A percentile compares a stretch with the other conserved stretches of the same genome.
phyloP scores from a whole-genome alignment of 2,888 invertebrate genomes.

The Tetramorium bicarinatum region DNA sequence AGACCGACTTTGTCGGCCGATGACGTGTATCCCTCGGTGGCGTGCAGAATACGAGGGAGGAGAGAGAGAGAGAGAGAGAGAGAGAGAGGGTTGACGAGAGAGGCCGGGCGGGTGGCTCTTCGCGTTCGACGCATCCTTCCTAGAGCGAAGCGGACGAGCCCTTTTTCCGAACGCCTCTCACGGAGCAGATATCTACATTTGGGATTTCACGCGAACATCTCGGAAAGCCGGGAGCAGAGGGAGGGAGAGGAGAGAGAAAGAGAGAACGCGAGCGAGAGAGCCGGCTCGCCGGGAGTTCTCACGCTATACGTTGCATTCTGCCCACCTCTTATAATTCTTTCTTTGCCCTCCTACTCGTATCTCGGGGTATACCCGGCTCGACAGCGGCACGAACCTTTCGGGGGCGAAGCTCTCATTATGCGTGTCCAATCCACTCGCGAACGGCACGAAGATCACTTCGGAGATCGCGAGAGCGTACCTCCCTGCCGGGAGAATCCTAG shows the following conservation, averaged over 20 bases:
- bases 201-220: slow-evolving; percentile 77
- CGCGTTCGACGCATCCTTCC: slow-evolving; percentile 44
- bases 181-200: slow-evolving; percentile 80
- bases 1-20: slow-evolving; percentile 33
- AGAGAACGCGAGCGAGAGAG: slow-evolving; percentile 30
- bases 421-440: slow-evolving; percentile 70
- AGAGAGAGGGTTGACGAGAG: slow-evolving; percentile 2
- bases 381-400: slow-evolving; percentile 70
- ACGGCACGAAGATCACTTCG: slow-evolving; percentile 50
- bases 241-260: neutral
- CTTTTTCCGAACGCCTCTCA: slow-evolving; percentile 60
- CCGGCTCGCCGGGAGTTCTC: slow-evolving; percentile 67
- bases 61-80: neutral
- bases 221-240: slow-evolving; percentile 50
- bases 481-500: slow-evolving; percentile 16
- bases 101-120: slow-evolving; percentile 8
- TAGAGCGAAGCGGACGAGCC: slow-evolving; percentile 55
- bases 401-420: slow-evolving; percentile 73
- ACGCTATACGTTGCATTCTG: slow-evolving; percentile 71
- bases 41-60: slow-evolving; percentile 44
- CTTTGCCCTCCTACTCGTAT: slow-evolving; percentile 61
- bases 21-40: slow-evolving; percentile 57
- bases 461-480: slow-evolving; percentile 48
- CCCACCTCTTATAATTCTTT: slow-evolving; percentile 64
- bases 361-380: slow-evolving; percentile 49